Percentiles rank a stretch among this genome's conserved stretches.
Evolutionary conservation across 2,888 invertebrate species (phyloP).

Genomic region (Mimas tiliae): DNA sequence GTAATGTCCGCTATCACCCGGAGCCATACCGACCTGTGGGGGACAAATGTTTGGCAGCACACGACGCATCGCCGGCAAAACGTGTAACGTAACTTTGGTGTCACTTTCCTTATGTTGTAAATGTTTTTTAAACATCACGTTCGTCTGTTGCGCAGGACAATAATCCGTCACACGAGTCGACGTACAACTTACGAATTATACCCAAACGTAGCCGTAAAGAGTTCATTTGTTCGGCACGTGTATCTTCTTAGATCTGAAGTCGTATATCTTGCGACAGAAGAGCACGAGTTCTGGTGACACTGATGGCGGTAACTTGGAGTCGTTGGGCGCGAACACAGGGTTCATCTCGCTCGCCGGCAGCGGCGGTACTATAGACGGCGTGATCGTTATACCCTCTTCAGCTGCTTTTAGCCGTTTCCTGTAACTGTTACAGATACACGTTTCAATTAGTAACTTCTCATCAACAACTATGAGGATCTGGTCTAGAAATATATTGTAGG

Average conservation of each 20-base stretch:
- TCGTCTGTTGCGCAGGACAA: slow-evolving; percentile 19
- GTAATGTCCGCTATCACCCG: slow-evolving; percentile 20
- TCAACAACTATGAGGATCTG: too few relatives aligned
- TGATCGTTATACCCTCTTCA: slow-evolving; percentile 89
- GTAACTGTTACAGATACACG: slow-evolving; percentile 85
- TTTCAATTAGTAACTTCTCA: too few relatives aligned
- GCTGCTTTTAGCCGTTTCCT: slow-evolving; percentile 91
- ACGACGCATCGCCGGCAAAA: slow-evolving; percentile 14
- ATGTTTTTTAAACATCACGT: slow-evolving; percentile 17
- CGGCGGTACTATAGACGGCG: slow-evolving; percentile 90
- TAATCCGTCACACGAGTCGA: slow-evolving; percentile 31
- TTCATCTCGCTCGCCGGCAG: slow-evolving; percentile 85
- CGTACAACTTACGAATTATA: slow-evolving; percentile 45
- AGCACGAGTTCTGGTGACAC: slow-evolving; percentile 93
- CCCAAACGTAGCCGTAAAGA: slow-evolving; percentile 36
- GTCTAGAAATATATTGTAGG: too few relatives aligned
- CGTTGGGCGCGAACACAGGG: slow-evolving; percentile 75
- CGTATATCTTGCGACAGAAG: slow-evolving; percentile 96
- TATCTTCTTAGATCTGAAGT: slow-evolving; percentile 94
- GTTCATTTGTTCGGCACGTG: slow-evolving; percentile 77
- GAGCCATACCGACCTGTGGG: neutral
- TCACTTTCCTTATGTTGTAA: slow-evolving; percentile 42
- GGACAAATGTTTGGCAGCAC: neutral
- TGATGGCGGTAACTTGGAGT: slow-evolving; percentile 87
- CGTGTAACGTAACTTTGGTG: slow-evolving; percentile 57